Evolutionary conservation across 2,888 invertebrate genomes (phyloP).

Genomic region (Caenorhabditis sp.): DNA sequence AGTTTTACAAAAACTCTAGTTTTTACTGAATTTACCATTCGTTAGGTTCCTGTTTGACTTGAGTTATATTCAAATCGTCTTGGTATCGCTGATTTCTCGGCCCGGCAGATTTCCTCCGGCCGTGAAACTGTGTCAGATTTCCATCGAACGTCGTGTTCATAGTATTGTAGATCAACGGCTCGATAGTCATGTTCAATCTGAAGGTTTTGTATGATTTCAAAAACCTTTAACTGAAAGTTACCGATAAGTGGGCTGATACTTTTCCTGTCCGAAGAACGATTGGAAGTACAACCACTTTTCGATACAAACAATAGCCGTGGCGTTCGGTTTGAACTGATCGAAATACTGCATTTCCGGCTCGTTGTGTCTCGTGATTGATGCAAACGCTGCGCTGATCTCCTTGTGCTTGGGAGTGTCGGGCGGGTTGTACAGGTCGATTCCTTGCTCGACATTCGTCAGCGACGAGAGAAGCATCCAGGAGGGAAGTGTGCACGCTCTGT

Average conservation of each 20-base stretch:
- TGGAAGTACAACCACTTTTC: conserved; percentile 76
- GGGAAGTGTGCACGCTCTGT: conserved; percentile 37
- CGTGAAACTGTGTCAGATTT: too few species aligned
- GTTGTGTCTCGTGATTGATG: conserved; percentile 20
- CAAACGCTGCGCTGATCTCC: conserved; percentile 26
- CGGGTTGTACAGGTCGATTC: conserved; percentile 51
- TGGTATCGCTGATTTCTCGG: conserved; percentile 44
- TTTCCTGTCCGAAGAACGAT: conserved; percentile 59
- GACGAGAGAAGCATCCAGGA: conserved; percentile 26
- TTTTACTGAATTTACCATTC: neutral
- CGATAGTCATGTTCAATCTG: conserved; percentile 53
- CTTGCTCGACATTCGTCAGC: conserved; percentile 29
- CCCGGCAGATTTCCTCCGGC: conserved; percentile 7
- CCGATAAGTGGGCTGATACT: conserved; percentile 56
- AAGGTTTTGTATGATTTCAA: too few species aligned
- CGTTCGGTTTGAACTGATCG: conserved; percentile 55
- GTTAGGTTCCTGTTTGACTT: too few species aligned
- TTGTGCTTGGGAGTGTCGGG: conserved; percentile 27
- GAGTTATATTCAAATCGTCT: conserved; percentile 27
- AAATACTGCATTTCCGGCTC: conserved; percentile 40
- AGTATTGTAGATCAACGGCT: conserved; percentile 1
- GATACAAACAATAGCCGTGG: conserved; percentile 67
- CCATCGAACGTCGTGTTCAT: conserved; percentile 15
- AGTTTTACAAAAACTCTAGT: too few species aligned
- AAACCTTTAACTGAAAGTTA: too few species aligned